phyloP scores from a whole-genome alignment of 2,888 invertebrate genomes.

The Prosapia bicincta region DNA sequence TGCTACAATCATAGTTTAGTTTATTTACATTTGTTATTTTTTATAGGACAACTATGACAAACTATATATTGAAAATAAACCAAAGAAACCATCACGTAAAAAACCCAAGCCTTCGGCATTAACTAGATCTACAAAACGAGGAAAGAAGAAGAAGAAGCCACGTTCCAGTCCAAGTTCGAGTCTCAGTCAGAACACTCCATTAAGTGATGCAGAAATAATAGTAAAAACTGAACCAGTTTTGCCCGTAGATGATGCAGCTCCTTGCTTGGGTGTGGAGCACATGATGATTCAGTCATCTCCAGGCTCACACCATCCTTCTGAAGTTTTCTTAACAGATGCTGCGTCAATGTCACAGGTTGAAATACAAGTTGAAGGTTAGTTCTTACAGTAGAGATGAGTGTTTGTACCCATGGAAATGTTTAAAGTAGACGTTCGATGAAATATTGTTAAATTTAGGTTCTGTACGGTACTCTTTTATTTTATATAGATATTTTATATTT shows the following conservation, averaged over 20 bases:
- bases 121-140: slow-evolving; percentile 52
- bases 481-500: background rate
- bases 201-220: background rate
- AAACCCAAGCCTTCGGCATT: slow-evolving; percentile 56
- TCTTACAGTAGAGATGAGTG: background rate
- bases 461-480: background rate
- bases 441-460: background rate
- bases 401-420: background rate
- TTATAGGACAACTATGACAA: slow-evolving; percentile 61
- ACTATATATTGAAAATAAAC: slow-evolving; percentile 70
- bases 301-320: slow-evolving; percentile 4
- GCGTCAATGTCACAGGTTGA: slow-evolving; percentile 26
- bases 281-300: slow-evolving; percentile 17
- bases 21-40: slow-evolving; percentile 14
- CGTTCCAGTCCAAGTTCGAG: slow-evolving; percentile 20
- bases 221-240: background rate
- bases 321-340: slow-evolving; percentile 24
- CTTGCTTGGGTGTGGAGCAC: slow-evolving; percentile 4
- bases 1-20: no score
- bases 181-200: background rate
- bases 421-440: background rate
- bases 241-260: background rate
- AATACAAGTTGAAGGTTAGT: slow-evolving; percentile 27
- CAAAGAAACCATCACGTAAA: slow-evolving; percentile 61
- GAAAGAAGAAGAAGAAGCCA: slow-evolving; percentile 50